Evolutionary conservation across 2,888 invertebrate genomes (phyloP), one percentile per base, ranked within the genome.

Genomic region (Apotomis turbidana): DNA sequence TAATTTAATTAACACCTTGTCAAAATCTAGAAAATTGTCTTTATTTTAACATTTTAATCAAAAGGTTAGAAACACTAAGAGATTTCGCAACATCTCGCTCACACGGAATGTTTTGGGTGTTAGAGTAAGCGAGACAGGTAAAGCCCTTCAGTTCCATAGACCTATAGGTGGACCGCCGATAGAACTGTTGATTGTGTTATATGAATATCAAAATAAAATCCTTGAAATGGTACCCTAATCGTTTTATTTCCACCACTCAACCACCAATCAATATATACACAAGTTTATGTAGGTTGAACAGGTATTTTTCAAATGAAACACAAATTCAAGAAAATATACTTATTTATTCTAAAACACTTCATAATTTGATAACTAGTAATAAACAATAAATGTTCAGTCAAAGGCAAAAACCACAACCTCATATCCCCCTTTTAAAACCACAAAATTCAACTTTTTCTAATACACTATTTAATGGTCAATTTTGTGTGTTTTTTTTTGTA

Each of bases 131-230:
- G 44, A 3, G 41, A 13, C 9, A 15, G 0, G 15, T 55, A 49
- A 9, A 8, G 9, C 12, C 41, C 9, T 70, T 74, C 68, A 59
- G 70, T 71, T 68, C 57, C 59, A 27, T 73, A 75, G 70, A 63
- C 46, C 8, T 68, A 15, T 15, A 83, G 80, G 86, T 81, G 83
- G 87, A 80, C 86, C 88, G 86, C 86, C 85, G 77, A 73, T 81
- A 80, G 77, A 79, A 80, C 80, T 79, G 82, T 85, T 84, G 80
- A 82, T 83, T 84, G 81, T 85, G 84, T 87, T 86, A 83, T 80
- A 85, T 84, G 79, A 83, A 86, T 88, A 87, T 86, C 84, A 81
- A 81, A 81, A 84, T 83, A 83, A 82, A 85, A 87, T 82, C 81
- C 83, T 85, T 83, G 84, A 83, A 90, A 83, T 85, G 87, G 87